These are phyloP conservation scores for Periophthalmus magnuspinnatus DNA, from an alignment of 2,797 vertebrate genomes.

Conservation along the genomic window DNA sequence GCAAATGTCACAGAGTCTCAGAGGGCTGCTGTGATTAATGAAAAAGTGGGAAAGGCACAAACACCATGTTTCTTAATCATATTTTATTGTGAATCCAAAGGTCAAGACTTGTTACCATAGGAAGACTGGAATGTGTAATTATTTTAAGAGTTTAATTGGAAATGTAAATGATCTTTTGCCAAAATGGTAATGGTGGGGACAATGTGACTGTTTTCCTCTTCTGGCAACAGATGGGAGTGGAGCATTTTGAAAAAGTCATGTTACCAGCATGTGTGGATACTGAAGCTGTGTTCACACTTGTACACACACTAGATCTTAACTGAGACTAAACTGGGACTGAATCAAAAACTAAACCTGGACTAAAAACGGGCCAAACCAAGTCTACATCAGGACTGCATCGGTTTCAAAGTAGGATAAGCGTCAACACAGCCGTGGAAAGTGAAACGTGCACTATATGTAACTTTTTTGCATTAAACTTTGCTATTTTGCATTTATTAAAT, in stretches of 20 bases:
- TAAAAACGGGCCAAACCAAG: too few species aligned
- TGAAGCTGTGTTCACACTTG: too few species aligned
- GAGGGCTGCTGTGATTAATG: not conserved
- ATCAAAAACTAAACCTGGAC: too few species aligned
- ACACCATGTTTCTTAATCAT: not conserved
- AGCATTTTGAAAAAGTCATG: not conserved
- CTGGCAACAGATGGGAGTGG: not conserved
- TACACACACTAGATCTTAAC: too few species aligned
- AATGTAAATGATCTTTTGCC: not conserved
- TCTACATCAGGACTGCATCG: too few species aligned
- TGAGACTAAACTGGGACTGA: too few species aligned
- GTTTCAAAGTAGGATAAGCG: too few species aligned
- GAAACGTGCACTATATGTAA: too few species aligned
- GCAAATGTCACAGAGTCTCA: slow-evolving; percentile 8
- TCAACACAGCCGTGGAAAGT: too few species aligned
- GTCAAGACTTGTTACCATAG: not conserved
- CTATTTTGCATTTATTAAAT: too few species aligned
- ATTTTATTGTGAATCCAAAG: slow-evolving; percentile 2
- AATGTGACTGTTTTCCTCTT: not conserved
- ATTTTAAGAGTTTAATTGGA: not conserved
- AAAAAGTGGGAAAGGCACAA: not conserved
- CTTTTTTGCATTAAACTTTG: too few species aligned
- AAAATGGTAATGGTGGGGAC: not conserved
- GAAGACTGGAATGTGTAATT: not conserved
- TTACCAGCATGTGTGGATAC: not conserved